These are phyloP conservation scores for Lagocephalus sceleratus DNA, from an alignment of 2,797 vertebrate species.

Conservation along the genomic window DNA sequence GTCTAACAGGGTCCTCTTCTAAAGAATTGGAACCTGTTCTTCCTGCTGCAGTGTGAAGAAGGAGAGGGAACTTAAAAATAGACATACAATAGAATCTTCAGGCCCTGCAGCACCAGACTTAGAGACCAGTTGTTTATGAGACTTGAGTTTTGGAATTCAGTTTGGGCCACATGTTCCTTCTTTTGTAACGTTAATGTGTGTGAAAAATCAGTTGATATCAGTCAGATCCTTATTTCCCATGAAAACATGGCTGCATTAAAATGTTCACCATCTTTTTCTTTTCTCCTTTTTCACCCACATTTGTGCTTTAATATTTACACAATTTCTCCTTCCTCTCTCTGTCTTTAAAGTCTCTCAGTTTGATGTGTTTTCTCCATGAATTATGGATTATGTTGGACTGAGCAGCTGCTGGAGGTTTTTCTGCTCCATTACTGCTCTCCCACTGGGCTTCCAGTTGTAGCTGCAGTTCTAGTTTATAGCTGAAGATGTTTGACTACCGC, in stretches of 20 bases:
- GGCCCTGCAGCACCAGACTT: background rate
- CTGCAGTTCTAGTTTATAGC: conserved; percentile 5
- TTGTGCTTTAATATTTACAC: background rate
- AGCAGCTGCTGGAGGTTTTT: conserved; percentile 40
- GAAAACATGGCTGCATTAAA: background rate
- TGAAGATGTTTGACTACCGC: background rate
- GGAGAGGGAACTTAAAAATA: conserved; percentile 1
- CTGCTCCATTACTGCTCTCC: conserved; percentile 56
- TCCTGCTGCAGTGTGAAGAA: conserved; percentile 5
- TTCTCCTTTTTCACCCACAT: background rate
- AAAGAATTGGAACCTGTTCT: conserved; percentile 13
- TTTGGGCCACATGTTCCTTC: too few relatives aligned
- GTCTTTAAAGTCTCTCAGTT: conserved; percentile 26
- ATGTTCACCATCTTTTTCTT: background rate
- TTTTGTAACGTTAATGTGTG: too few relatives aligned
- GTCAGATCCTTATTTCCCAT: too few relatives aligned
- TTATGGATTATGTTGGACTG: conserved; percentile 60
- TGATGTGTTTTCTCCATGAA: conserved; percentile 38
- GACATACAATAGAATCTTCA: background rate
- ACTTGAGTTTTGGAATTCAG: too few relatives aligned
- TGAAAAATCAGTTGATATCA: too few relatives aligned
- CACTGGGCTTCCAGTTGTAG: conserved; percentile 21
- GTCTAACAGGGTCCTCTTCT: background rate
- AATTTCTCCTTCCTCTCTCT: background rate
- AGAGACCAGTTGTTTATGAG: too few relatives aligned